Percentiles rank a stretch among this genome's conserved stretches.
These are phyloP conservation scores for Mactromeris polynyma DNA, from an alignment of 2,888 invertebrate genomes.

Conservation along the genomic window DNA sequence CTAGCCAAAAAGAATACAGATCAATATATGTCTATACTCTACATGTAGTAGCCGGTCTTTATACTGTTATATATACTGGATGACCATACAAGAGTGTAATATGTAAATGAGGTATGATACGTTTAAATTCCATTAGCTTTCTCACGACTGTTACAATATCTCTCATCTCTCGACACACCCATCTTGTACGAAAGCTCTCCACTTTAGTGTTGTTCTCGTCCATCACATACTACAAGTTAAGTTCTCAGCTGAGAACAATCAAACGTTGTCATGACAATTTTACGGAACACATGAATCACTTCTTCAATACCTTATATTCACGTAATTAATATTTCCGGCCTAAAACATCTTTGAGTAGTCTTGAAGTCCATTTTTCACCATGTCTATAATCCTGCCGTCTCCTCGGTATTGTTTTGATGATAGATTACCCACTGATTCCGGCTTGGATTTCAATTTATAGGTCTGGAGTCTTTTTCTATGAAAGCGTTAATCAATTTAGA, in stretches of 20 bases:
- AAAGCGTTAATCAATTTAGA: no score
- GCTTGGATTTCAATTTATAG: background rate
- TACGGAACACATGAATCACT: background rate
- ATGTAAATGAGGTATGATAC: no score
- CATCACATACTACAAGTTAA: background rate
- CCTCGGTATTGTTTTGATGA: background rate
- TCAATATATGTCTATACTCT: no score
- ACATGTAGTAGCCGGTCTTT: no score
- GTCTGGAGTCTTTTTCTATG: background rate
- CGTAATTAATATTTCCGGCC: background rate
- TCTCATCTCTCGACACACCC: background rate
- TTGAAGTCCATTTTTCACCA: background rate
- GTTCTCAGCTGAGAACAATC: background rate
- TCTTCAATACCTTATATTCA: background rate
- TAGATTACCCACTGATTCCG: background rate
- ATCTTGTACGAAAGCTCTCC: background rate
- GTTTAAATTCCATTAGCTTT: background rate
- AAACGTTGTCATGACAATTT: slow-evolving; percentile 12
- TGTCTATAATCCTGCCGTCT: background rate
- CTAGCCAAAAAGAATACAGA: no score
- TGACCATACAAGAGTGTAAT: no score
- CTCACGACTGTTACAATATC: background rate
- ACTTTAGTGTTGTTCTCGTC: background rate
- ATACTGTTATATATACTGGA: no score
- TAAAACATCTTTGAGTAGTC: background rate